Conservation (phyloP, 2,888 invertebrate genomes). For the Druceiella hillmani region DNA sequence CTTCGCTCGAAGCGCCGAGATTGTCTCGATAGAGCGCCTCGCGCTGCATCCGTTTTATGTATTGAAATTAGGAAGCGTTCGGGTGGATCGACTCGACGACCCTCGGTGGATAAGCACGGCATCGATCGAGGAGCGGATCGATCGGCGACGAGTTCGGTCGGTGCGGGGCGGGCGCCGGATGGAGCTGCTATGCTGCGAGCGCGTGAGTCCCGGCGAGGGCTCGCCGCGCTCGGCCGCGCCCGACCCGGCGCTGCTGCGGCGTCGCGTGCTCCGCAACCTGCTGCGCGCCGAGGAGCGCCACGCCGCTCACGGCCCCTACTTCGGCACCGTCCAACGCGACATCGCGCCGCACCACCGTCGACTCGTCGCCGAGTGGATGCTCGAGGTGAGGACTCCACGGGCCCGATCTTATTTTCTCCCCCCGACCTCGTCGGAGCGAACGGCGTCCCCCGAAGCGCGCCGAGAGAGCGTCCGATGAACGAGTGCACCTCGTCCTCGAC, state of each 20-base stretch:
- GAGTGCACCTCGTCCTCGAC: not conserved
- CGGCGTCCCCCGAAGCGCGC: slow-evolving; percentile 30
- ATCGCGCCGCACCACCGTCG: slow-evolving; percentile 87
- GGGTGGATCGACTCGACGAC: no score
- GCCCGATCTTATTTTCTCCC: no score
- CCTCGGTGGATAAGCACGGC: slow-evolving; percentile 35
- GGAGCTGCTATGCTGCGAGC: slow-evolving; percentile 58
- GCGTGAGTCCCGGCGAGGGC: slow-evolving; percentile 39
- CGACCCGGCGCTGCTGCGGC: slow-evolving; percentile 72
- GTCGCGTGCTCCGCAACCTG: slow-evolving; percentile 77
- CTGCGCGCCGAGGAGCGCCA: slow-evolving; percentile 82
- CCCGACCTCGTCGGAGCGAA: slow-evolving; percentile 30
- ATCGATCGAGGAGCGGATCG: slow-evolving; percentile 30
- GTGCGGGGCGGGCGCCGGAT: slow-evolving; percentile 32
- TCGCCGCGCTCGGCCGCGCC: slow-evolving; percentile 44
- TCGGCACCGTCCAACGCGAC: slow-evolving; percentile 81
- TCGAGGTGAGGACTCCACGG: slow-evolving; percentile 95
- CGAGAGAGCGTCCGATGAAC: slow-evolving; percentile 15
- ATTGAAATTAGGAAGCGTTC: no score
- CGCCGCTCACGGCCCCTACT: slow-evolving; percentile 70
- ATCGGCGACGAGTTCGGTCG: slow-evolving; percentile 11
- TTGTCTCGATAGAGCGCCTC: no score
- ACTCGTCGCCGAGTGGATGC: slow-evolving; percentile 94
- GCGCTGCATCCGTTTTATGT: no score
- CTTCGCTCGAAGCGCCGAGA: no score